These are phyloP conservation scores for Lycaon pictus DNA, from an alignment of 2,113 vertebrate genomes.

Conservation along the genomic window DNA sequence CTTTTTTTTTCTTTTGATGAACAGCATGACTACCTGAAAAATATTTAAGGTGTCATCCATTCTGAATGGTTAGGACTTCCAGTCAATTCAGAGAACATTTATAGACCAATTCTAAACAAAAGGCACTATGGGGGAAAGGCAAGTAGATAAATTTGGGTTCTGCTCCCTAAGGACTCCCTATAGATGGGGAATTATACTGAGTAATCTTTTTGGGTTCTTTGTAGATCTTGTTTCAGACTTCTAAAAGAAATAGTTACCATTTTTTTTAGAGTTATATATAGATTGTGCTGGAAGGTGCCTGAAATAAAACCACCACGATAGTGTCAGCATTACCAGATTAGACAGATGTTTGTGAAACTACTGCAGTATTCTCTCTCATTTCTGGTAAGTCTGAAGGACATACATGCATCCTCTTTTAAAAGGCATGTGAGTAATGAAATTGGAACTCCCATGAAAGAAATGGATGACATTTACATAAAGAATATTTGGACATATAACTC, in stretches of 20 bases:
- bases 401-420: conserved; percentile 26
- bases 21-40: not conserved
- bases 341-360: not conserved
- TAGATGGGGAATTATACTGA: not conserved
- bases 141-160: conserved; percentile 13
- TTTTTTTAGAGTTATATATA: conserved; percentile 43
- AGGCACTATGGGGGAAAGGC: not conserved
- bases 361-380: not conserved
- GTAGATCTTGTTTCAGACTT: not conserved
- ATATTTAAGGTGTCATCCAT: not conserved
- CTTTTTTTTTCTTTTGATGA: not conserved
- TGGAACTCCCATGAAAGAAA: conserved; percentile 33
- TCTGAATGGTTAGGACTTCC: not conserved
- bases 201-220: not conserved
- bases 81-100: not conserved
- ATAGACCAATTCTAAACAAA: conserved; percentile 13
- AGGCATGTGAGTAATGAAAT: not conserved
- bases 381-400: conserved; percentile 31
- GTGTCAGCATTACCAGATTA: conserved; percentile 24
- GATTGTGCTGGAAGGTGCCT: conserved; percentile 42
- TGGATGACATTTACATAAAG: not conserved
- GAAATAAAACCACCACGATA: conserved; percentile 40
- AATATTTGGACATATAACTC: not conserved
- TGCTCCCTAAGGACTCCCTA: not conserved
- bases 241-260: conserved; percentile 33